Base-by-base conservation (phyloP, 2,888 invertebrate genomes). In the Drosophila putrida region DNA sequence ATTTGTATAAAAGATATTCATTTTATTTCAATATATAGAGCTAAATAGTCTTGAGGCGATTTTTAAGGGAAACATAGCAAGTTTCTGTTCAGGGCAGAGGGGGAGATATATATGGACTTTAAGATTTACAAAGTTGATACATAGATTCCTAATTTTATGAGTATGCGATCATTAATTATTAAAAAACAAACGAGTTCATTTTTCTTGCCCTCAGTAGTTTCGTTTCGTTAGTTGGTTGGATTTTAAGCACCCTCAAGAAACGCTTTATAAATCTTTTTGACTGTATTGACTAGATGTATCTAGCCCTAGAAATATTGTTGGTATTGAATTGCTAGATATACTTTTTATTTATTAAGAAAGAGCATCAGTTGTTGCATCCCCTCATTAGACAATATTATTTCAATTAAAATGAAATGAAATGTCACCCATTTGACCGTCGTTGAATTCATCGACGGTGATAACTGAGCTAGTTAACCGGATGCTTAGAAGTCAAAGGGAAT, bases 271-370 rank as follows among this genome's bases (percentile, higher is more conserved):
- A 77, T 83, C 74, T 65, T 89, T 75, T 76, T 84, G 82, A 89
- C 83, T 89, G 90, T 86, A 89, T 86, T 91, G 91, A 91, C 91
- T 91, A 91, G 91, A 91, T 86, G 84, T 88, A 91, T 91, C 91
- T 91, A 92, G 91, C 92, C 91, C 88, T 91, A 88, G 91, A 91
- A 81, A 88, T 90, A 85, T 82, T 78, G 82, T 85, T 90, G 84
- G 76, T 85, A 84, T 81, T 90, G 89, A 78, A 86, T 89, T 85
- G 89, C 89, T 91, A 90, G 90, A 89, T 89, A 78, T 71, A 65
- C 62, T 41, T 58, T 43, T 20, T 31, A 33, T 54, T 47, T 53
- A 20, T 49, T 31, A 41, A 39, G n/a, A 49, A 47, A 59, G 71
- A 75, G 80, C 86, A 76, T 83, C 80, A 78, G 78, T 78, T 78